A percentile compares a stretch with the other conserved stretches of the same genome.
Evolutionary conservation across 2,888 invertebrate genomes (phyloP).

Genomic region (Cheilosia vernalis): DNA sequence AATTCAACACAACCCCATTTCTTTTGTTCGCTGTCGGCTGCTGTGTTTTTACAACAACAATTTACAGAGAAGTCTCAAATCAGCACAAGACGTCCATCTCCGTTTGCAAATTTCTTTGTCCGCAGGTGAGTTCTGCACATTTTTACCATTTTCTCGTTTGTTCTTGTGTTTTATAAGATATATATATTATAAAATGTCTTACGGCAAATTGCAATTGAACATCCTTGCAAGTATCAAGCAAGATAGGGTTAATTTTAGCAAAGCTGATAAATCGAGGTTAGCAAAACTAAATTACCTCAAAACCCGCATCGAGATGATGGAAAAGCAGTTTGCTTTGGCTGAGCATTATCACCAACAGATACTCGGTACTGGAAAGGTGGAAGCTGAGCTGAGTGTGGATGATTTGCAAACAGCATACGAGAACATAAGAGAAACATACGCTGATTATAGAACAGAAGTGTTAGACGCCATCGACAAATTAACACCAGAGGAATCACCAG

Average conservation of each 20-base stretch:
- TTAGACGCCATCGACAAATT: not conserved
- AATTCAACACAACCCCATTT: too few species aligned
- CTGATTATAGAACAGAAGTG: not conserved
- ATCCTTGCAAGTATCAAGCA: not conserved
- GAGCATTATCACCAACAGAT: not conserved
- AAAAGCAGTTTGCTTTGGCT: not conserved
- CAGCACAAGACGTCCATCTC: too few species aligned
- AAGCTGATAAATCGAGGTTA: not conserved
- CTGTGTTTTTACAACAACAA: too few species aligned
- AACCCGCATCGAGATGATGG: conserved; percentile 4
- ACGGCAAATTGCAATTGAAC: not conserved
- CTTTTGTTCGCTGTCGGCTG: too few species aligned
- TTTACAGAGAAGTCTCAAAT: too few species aligned
- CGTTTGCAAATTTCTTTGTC: too few species aligned
- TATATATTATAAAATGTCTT: not conserved
- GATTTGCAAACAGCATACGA: not conserved
- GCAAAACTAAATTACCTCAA: not conserved
- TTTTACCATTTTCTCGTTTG: too few species aligned
- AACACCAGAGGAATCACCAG: not conserved
- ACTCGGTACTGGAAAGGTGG: not conserved
- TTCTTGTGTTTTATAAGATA: too few species aligned
- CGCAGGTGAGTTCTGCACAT: too few species aligned
- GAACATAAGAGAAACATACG: not conserved
- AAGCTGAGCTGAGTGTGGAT: not conserved
- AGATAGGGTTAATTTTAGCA: not conserved